phyloP scores from a whole-genome alignment of 2,797 vertebrate genomes.

The Anabacerthia variegaticeps region DNA sequence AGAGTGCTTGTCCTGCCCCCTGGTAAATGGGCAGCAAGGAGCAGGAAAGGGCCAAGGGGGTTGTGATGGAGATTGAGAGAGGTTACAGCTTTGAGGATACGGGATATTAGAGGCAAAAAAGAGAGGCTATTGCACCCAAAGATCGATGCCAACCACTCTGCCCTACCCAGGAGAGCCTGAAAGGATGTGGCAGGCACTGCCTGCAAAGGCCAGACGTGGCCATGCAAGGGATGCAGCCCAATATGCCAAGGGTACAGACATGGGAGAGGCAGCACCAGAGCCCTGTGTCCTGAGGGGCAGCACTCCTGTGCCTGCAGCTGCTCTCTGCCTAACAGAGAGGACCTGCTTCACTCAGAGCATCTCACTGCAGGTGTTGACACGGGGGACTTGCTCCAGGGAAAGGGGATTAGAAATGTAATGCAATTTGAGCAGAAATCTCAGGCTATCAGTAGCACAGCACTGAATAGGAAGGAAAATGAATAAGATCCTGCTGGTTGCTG shows the following conservation, averaged over 20 bases:
- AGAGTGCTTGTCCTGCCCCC: background rate
- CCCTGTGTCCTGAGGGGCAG: background rate
- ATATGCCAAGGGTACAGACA: background rate
- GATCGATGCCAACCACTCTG: background rate
- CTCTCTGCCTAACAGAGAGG: background rate
- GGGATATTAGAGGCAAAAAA: background rate
- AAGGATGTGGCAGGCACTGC: fast-evolving
- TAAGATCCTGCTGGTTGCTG: background rate
- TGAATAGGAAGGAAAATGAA: background rate
- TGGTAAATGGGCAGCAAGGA: background rate
- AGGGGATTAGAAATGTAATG: background rate
- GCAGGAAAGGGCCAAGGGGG: background rate
- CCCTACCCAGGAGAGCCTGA: background rate
- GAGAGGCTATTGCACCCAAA: background rate
- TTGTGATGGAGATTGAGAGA: background rate
- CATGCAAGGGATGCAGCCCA: fast-evolving
- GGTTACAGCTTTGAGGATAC: background rate
- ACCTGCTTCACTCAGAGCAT: background rate
- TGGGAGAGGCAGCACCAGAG: fast-evolving
- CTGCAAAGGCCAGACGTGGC: fast-evolving
- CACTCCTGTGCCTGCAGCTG: fast-evolving
- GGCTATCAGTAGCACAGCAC: background rate
- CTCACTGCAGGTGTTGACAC: fast-evolving
- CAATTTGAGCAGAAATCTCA: background rate
- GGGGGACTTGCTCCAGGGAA: background rate